A percentile compares a stretch with the other conserved stretches of the same genome.
These are phyloP conservation scores for Serinus canaria DNA, from an alignment of 2,113 vertebrate genomes.

Conservation along the genomic window DNA sequence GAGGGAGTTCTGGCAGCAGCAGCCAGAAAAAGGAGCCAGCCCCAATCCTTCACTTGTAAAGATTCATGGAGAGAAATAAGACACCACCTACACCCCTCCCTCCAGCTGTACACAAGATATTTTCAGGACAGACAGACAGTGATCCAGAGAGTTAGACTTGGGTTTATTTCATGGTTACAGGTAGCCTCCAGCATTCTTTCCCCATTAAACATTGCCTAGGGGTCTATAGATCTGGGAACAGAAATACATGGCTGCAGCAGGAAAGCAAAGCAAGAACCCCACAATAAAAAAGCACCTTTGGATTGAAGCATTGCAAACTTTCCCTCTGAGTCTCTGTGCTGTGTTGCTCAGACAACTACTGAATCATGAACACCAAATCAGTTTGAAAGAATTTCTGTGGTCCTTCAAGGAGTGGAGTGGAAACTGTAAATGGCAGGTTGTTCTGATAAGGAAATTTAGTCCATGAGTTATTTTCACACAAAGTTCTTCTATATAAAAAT, in stretches of 20 bases:
- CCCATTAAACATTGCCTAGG: not conserved
- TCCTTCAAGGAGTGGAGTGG: not conserved
- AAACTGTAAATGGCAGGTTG: not conserved
- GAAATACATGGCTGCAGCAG: not conserved
- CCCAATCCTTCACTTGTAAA: accelerated
- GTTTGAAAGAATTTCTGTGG: not conserved
- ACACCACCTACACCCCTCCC: not conserved
- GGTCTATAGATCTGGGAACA: not conserved
- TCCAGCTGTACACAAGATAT: accelerated
- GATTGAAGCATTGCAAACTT: not conserved
- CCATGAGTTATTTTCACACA: not conserved
- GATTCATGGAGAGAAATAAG: not conserved
- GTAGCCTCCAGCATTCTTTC: not conserved
- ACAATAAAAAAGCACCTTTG: not conserved
- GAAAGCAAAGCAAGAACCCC: conserved; percentile 42
- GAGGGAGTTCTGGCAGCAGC: not conserved
- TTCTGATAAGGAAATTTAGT: not conserved
- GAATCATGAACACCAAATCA: not conserved
- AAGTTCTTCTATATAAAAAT: not conserved
- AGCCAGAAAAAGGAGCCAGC: not conserved
- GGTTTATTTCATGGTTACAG: conserved; percentile 37
- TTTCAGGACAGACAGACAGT: not conserved
- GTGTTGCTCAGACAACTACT: not conserved
- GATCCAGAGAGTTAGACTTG: not conserved
- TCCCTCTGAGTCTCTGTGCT: not conserved